Conservation (phyloP, 1,140 invertebrate genomes). For the Lasioglossum albipes region DNA sequence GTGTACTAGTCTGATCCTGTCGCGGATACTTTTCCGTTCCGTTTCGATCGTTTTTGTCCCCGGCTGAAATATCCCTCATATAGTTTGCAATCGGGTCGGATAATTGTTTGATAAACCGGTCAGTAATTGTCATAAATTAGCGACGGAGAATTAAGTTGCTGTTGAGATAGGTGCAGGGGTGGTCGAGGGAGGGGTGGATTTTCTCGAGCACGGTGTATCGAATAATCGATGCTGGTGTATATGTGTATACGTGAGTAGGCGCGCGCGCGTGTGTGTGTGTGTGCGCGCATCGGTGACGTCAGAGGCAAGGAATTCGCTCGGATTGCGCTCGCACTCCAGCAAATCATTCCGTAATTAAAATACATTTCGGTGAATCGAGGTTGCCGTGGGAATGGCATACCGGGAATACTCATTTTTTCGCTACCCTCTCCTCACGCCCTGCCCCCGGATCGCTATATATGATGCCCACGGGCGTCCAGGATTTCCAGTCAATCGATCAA, state of each 20-base stretch:
- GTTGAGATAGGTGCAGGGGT: background rate
- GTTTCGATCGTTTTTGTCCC: background rate
- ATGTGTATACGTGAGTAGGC: too few species aligned
- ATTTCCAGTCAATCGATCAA: too few species aligned
- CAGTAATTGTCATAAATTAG: conserved; percentile 2
- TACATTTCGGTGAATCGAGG: conserved; percentile 38
- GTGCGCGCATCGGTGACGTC: conserved; percentile 38
- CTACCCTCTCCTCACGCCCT: background rate
- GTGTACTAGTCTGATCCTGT: too few species aligned
- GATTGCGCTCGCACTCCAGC: conserved; percentile 11
- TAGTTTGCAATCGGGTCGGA: background rate
- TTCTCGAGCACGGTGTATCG: conserved; percentile 3
- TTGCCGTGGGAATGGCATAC: conserved; percentile 9
- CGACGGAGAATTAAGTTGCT: background rate
- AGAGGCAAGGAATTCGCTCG: conserved; percentile 34
- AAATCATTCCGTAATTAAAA: conserved; percentile 50
- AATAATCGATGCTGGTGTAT: conserved; percentile 25
- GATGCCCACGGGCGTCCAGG: too few species aligned
- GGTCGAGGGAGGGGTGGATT: background rate
- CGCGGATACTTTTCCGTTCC: background rate
- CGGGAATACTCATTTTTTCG: background rate
- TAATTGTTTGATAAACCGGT: conserved; percentile 1
- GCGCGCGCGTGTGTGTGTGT: too few species aligned
- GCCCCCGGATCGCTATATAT: too few species aligned
- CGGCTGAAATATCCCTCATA: background rate